A percentile compares a stretch with the other conserved stretches of the same genome.
These are phyloP conservation scores for Heliconius eleuchia DNA, from an alignment of 1,140 invertebrate species.

Conservation along the genomic window DNA sequence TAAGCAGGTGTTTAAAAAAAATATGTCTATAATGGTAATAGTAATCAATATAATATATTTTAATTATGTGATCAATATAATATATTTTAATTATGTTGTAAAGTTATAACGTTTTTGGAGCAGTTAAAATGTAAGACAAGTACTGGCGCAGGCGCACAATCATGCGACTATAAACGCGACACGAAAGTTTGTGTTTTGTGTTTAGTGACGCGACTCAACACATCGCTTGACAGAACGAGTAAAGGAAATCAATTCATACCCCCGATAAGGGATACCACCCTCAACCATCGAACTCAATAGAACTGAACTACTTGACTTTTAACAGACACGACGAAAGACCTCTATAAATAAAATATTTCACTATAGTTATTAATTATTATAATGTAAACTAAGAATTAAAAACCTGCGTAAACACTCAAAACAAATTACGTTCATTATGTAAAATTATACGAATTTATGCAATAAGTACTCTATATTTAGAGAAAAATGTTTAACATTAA, in stretches of 20 bases:
- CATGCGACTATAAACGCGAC: too few relatives aligned
- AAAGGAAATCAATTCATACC: too few relatives aligned
- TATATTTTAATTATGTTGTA: background rate
- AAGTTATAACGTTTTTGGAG: background rate
- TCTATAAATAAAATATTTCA: background rate
- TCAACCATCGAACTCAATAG: too few relatives aligned
- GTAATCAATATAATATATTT: background rate
- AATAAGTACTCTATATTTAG: background rate
- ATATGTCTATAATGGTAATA: background rate
- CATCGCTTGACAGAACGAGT: too few relatives aligned
- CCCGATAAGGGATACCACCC: too few relatives aligned
- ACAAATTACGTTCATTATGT: background rate
- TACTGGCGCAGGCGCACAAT: too few relatives aligned
- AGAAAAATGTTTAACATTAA: background rate
- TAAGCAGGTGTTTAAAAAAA: slow-evolving; percentile 2
- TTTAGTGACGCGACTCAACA: too few relatives aligned
- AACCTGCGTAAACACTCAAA: background rate
- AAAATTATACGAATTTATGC: background rate
- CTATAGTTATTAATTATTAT: background rate
- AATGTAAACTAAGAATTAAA: background rate
- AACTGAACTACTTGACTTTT: too few relatives aligned
- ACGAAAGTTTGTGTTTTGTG: too few relatives aligned
- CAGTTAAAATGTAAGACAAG: background rate
- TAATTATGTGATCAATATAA: background rate
- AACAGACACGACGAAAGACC: too few relatives aligned